Evolutionary conservation across 1,140 invertebrate genomes (phyloP).

Genomic region (Drosophila nigromelanica): DNA sequence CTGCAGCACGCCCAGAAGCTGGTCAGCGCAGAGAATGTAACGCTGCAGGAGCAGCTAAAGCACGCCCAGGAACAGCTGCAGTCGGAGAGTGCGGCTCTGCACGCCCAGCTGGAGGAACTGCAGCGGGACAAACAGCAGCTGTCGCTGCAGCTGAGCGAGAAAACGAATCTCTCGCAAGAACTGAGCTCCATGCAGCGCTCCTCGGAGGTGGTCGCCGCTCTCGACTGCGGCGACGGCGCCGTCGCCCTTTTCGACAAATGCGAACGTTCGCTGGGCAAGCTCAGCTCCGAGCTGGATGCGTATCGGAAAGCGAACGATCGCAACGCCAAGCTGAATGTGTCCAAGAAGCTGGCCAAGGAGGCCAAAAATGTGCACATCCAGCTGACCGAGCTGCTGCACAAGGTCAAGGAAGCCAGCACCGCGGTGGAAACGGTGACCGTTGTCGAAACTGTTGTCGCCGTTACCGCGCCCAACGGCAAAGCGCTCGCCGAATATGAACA

Average conservation of each 20-base stretch:
- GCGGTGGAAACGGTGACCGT: slow-evolving; percentile 83
- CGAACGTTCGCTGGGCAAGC: slow-evolving; percentile 65
- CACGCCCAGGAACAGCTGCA: slow-evolving; percentile 84
- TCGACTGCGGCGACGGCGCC: slow-evolving; percentile 59
- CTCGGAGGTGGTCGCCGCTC: slow-evolving; percentile 69
- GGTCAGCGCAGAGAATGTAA: slow-evolving; percentile 28
- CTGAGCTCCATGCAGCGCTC: slow-evolving; percentile 76
- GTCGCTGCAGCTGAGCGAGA: slow-evolving; percentile 53
- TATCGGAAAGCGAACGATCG: slow-evolving; percentile 77
- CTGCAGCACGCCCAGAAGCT: slow-evolving; percentile 86
- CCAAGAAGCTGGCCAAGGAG: slow-evolving; percentile 81
- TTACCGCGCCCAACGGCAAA: slow-evolving; percentile 78
- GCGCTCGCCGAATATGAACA: slow-evolving; percentile 83
- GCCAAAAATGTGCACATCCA: slow-evolving; percentile 75
- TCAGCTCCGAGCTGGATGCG: slow-evolving; percentile 75
- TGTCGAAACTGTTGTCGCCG: slow-evolving; percentile 76
- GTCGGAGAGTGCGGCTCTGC: slow-evolving; percentile 86
- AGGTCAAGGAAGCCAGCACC: slow-evolving; percentile 84
- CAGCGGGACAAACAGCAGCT: slow-evolving; percentile 56
- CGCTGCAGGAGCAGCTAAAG: slow-evolving; percentile 66
- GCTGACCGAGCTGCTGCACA: slow-evolving; percentile 71
- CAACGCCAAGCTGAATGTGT: slow-evolving; percentile 74
- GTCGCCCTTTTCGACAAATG: slow-evolving; percentile 72
- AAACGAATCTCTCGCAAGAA: slow-evolving; percentile 68
- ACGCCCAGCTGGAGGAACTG: slow-evolving; percentile 43